Percentiles rank a stretch among this genome's conserved stretches.
These are phyloP conservation scores for Brachirus orientalis DNA, from an alignment of 2,113 vertebrate genomes.

Conservation along the genomic window DNA sequence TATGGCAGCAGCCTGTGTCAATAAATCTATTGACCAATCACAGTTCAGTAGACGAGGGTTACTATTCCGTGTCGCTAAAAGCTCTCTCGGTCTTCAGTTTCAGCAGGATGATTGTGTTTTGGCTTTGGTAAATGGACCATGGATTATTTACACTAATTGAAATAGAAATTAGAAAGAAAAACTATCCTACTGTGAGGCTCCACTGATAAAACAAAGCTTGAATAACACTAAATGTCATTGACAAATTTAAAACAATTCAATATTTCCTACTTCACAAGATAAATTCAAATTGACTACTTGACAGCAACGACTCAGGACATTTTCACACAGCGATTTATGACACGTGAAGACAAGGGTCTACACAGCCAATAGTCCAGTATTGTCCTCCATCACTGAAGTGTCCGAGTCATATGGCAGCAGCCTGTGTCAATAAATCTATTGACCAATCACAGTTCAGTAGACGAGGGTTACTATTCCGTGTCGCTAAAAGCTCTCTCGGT, in stretches of 20 bases:
- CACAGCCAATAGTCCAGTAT: slow-evolving; percentile 13
- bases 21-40: slow-evolving; percentile 43
- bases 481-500: slow-evolving; percentile 16
- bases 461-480: background rate
- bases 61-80: background rate
- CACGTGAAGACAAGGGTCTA: background rate
- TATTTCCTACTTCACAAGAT: background rate
- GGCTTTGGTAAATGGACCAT: slow-evolving; percentile 53
- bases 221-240: too few species aligned
- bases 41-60: background rate
- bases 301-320: background rate
- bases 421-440: slow-evolving; percentile 51
- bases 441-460: slow-evolving; percentile 28
- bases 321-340: slow-evolving; percentile 1
- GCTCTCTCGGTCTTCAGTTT: slow-evolving; percentile 32
- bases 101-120: slow-evolving; percentile 34
- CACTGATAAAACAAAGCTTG: too few species aligned
- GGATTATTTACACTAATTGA: slow-evolving; percentile 49
- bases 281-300: background rate
- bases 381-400: slow-evolving; percentile 35
- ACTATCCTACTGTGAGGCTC: too few species aligned
- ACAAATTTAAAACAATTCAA: background rate
- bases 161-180: too few species aligned
- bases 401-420: slow-evolving; percentile 51
- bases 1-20: slow-evolving; percentile 52